These are phyloP conservation scores for Antidorcas marsupialis DNA, from an alignment of 2,113 vertebrate genomes.

Conservation along the genomic window DNA sequence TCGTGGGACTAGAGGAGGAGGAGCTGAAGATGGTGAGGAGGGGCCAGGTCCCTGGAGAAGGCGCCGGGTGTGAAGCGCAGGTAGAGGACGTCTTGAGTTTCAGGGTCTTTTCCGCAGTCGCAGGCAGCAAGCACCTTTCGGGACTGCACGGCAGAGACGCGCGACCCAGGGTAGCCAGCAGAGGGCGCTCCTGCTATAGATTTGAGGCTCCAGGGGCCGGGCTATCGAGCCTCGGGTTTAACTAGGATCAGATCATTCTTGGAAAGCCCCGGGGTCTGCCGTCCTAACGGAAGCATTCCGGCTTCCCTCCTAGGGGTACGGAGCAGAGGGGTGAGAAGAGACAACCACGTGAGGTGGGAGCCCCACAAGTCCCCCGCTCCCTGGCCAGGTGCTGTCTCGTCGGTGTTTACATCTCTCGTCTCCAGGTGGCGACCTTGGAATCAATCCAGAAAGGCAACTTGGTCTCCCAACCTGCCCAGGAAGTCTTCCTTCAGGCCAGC, in stretches of 20 bases:
- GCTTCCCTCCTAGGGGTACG: neutral
- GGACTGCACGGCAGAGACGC: neutral
- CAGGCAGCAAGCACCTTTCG: fast-evolving
- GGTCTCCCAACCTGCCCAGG: neutral
- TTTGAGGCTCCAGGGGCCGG: neutral
- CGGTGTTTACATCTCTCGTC: neutral
- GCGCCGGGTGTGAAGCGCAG: neutral
- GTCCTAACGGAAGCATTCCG: neutral
- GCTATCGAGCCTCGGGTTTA: fast-evolving
- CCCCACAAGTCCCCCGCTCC: neutral
- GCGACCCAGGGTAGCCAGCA: neutral
- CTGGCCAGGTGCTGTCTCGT: neutral
- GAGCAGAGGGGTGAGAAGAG: neutral
- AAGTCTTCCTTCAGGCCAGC: neutral
- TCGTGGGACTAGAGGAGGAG: neutral
- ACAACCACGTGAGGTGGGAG: neutral
- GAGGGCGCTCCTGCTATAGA: slow-evolving; percentile 40
- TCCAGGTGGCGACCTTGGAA: neutral
- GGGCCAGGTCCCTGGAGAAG: neutral
- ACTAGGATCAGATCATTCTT: neutral
- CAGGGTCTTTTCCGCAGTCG: neutral
- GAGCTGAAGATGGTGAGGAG: too few relatives aligned
- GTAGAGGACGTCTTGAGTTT: neutral
- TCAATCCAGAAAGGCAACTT: neutral
- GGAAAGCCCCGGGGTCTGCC: neutral